Evolutionary conservation across 2,888 invertebrate genomes (phyloP), one percentile per base, ranked within the genome.

Genomic region (Colletes collaris): DNA sequence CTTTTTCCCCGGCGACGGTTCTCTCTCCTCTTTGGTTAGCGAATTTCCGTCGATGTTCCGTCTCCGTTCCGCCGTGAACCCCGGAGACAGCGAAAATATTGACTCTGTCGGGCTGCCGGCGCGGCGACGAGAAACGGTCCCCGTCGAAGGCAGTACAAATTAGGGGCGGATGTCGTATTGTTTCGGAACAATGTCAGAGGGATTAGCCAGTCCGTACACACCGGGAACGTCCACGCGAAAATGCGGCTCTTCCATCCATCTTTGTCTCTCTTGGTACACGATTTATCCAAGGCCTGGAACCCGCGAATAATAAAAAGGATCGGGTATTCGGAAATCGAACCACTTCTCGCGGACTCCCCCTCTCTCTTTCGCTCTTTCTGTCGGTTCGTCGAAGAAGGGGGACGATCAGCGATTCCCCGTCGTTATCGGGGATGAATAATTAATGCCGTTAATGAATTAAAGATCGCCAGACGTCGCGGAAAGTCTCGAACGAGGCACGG

Each of bases 111-210:
- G 75, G 63, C 46, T 40, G 40, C 49, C 16, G 44, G 53, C 56
- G 66, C 69, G 64, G 27, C 60, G 71, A 65, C 60, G 74, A 64
- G 63, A 64, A 58, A 62, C 3, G 46, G 7, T 27, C 66, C 50
- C 58, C 35, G 55, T 72, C 81, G 73, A 83, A 85, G 84, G 73
- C 85, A 82, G 80, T 76, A 84, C 79, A 86, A 89, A 87, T 89
- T 89, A 82, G 88, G 85, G 87, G 70, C 67, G 83, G 80, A 80
- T 78, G 78, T 76, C 72, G 82, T 81, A 88, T 89, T 89, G 90
- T 90, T 88, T 90, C 85, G 84, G 87, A 88, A 90, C 90, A 89
- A 90, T 89, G 88, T 89, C 87, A 84, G 85, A 83, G 85, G 89
- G 90, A 90, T 90, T 89, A 90, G 88, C 82, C 84, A 73, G 65